Evolutionary conservation across 2,797 vertebrate species (phyloP), one percentile per base, ranked within the genome.

Genomic region (Mico argentatus): DNA sequence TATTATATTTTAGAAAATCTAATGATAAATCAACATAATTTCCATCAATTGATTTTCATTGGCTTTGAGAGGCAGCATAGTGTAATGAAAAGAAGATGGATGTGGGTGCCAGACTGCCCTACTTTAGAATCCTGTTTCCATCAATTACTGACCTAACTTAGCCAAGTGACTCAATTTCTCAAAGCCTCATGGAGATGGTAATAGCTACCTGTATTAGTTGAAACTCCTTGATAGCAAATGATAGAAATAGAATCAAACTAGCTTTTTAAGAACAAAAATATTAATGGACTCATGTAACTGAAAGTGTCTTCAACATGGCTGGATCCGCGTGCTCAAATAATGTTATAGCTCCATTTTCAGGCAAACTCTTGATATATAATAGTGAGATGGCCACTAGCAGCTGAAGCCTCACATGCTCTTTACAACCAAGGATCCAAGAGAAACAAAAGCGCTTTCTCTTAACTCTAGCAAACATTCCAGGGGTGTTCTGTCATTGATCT

Each of bases 11-110:
- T 90, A 91, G 55, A 97, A 86, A 90, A 20, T 26, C 61, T 96
- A 94, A 94, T 96, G 94, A 89, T 92, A 94, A 87, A 87, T 81
- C 94, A 96, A 41, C 55, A 84, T 59, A 39, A 87, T 95, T 94
- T 96, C 70, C 92, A 91, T 95, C 95, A 72, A 94, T 52, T 91
- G 75, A 72, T 91, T 97, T 97, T 91, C 46, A 19, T 50, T 4
- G 6, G 83, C n/a, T 57, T 95, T 44, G n/a, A 55, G 72, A 87
- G 44, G 80, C 48, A 89, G n/a, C 17, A 6, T 22, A 33, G 14
- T 7, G 9, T 33, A 80, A 75, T 91, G 86, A 73, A 91, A 86
- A 97, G 81, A 95, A 97, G 91, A 95, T 59, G 83, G 79, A 96
- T 95, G 64, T 88, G 55, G 90, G 27, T 36, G 44, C 48, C 76